phyloP scores from a whole-genome alignment of 2,797 vertebrate species.

The Poliocrania exsul region DNA sequence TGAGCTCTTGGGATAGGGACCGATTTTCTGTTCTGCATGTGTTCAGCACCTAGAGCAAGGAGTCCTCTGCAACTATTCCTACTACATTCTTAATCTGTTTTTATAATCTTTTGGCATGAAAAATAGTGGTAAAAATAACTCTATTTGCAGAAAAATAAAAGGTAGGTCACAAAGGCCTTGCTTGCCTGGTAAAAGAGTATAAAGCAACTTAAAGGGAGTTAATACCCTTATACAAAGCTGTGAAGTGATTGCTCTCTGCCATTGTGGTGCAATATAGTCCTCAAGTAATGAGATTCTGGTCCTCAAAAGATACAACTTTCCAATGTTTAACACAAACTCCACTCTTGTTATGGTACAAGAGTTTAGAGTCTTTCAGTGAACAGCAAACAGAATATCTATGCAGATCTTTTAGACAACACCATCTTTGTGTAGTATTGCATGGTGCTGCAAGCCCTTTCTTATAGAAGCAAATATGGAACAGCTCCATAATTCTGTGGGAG shows the following conservation, averaged over 20 bases:
- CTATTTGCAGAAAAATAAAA: neutral
- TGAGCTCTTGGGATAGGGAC: slow-evolving; percentile 23
- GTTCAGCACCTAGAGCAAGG: neutral
- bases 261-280: neutral
- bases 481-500: slow-evolving; percentile 44
- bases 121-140: neutral
- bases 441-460: slow-evolving; percentile 34
- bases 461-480: slow-evolving; percentile 43
- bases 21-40: slow-evolving; percentile 7
- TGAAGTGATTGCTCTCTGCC: neutral
- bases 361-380: neutral
- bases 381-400: slow-evolving; percentile 16
- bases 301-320: neutral
- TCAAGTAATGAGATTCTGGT: neutral
- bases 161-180: neutral
- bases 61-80: neutral
- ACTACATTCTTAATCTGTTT: neutral
- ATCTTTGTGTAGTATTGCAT: slow-evolving; percentile 22
- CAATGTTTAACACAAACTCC: neutral
- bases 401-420: slow-evolving; percentile 37
- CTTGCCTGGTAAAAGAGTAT: neutral
- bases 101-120: neutral
- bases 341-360: neutral
- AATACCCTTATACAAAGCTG: neutral
- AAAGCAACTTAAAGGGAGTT: slow-evolving; percentile 4